Percentiles rank a stretch among this genome's conserved stretches.
Evolutionary conservation across 2,888 invertebrate species (phyloP).

Genomic region (Zootermopsis nevadensis): DNA sequence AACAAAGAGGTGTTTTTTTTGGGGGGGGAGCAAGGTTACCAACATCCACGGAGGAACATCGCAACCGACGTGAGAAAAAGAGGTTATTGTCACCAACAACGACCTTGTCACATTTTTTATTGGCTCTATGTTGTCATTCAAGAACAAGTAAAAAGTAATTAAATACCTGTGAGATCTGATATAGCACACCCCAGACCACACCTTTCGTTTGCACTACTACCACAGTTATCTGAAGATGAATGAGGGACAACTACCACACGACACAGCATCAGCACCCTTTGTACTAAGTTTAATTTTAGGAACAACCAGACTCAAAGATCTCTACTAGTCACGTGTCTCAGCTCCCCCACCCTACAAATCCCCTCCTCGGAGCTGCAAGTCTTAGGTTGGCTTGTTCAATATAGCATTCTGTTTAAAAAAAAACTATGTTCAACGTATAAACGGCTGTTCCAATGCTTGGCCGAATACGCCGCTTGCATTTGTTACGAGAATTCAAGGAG

Average conservation of each 20-base stretch:
- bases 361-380: neutral
- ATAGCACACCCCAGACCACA: neutral
- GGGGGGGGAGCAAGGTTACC: neutral
- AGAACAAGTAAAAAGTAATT: too few relatives aligned
- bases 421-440: too few relatives aligned
- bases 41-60: neutral
- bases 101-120: conserved; percentile 1
- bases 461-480: neutral
- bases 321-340: conserved; percentile 31
- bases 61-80: neutral
- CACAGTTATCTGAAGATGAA: neutral
- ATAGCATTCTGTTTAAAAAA: neutral
- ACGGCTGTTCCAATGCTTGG: neutral
- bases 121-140: neutral
- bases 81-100: neutral
- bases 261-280: conserved; percentile 27
- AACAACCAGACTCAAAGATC: conserved; percentile 26
- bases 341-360: neutral
- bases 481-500: neutral
- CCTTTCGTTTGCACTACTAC: neutral
- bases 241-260: neutral
- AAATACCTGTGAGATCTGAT: neutral
- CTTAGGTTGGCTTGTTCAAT: conserved; percentile 27
- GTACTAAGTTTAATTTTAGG: conserved; percentile 40
- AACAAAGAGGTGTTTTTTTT: neutral